Evolutionary conservation across 2,113 vertebrate species (phyloP).

Genomic region (Neolamprologus fasciatus): DNA sequence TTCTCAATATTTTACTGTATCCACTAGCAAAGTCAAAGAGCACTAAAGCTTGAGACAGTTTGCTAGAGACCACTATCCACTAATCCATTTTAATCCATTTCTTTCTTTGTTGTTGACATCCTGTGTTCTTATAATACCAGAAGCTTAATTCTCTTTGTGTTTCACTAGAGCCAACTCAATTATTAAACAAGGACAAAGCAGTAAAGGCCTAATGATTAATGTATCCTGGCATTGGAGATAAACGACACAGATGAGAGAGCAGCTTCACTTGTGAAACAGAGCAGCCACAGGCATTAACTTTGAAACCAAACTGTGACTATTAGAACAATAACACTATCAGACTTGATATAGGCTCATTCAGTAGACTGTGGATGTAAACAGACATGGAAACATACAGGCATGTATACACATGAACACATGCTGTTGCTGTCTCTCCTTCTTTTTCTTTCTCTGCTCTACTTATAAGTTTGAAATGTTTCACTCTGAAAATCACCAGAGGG

Average conservation of each 20-base stretch:
- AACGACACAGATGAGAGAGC: neutral
- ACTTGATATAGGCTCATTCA: neutral
- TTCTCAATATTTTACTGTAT: neutral
- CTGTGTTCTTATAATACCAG: neutral
- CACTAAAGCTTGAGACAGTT: neutral
- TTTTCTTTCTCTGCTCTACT: constrained; percentile 6
- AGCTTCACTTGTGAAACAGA: neutral
- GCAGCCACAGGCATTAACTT: neutral
- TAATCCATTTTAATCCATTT: constrained; percentile 15
- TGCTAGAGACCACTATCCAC: neutral
- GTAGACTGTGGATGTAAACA: neutral
- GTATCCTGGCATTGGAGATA: neutral
- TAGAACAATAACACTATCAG: neutral
- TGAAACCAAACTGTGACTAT: constrained; percentile 11
- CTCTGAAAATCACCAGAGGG: constrained; percentile 35
- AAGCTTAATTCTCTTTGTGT: neutral
- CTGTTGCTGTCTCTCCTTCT: neutral
- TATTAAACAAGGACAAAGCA: neutral
- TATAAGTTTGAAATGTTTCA: constrained; percentile 28
- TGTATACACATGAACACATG: neutral
- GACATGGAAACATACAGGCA: neutral
- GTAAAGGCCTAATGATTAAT: neutral
- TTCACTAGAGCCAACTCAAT: neutral
- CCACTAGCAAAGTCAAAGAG: neutral
- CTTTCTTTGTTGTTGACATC: neutral